Base-by-base conservation (phyloP, 2,113 vertebrate genomes). In the Callospermophilus lateralis region DNA sequence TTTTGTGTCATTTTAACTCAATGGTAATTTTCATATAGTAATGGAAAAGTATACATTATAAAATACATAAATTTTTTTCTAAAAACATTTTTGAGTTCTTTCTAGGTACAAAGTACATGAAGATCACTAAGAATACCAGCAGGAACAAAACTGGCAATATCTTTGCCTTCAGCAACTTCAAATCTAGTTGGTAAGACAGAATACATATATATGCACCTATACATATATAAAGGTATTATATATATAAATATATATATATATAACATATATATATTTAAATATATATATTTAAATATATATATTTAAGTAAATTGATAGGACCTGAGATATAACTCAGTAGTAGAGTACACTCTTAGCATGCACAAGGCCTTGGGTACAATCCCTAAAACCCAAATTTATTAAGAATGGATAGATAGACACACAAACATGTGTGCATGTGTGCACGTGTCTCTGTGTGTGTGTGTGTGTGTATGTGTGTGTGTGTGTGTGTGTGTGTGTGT, bases 1-100 rank as follows among this genome's bases (percentile, higher is more conserved):
- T 97, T 84, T 34, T 53, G 55, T 76, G 83, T 87, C 0, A 0
- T 90, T 87, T 97, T 97, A 97, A 45, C 90, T 96, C 32, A 70
- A 70, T 67, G 48, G 42, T 88, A 76, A 58, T 79, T 53, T 42
- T 78, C 0, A 77, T 94, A 84, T 30, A 93, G 73, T 73, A 86
- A 87, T 28, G 67, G 73, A 96, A 81, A 83, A 81, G 0, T 42
- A 58, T 87, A 97, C 92, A n/a, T 76, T 85, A 70, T 84, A 84
- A 95, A 94, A 79, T 15, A 67, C 26, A 58, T 4, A 26, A 72
- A 68, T 73, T 70, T 51, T 79, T 61, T 70, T 81, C 53, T 42
- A 8, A 79, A 85, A 80, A 67, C 1, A 8, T 19, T 84, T 90
- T 55, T 55, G 30, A 61, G 30, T 77, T 87, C 34, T 90, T 91